Base-by-base conservation (phyloP, 2,113 vertebrate genomes). In the Zosterops hypoxanthus region DNA sequence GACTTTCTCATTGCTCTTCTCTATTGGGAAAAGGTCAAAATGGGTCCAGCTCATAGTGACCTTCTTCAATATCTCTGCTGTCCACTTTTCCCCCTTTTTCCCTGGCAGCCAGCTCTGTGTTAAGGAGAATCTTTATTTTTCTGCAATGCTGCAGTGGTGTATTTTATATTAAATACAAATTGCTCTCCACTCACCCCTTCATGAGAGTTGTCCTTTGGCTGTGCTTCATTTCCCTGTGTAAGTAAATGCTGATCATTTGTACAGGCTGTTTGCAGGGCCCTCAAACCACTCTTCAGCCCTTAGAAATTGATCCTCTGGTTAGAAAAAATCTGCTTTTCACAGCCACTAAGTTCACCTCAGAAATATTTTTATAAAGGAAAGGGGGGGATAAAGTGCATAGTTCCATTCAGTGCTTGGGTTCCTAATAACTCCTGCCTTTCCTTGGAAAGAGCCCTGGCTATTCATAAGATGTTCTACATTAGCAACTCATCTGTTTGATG, bases 291-390 rank as follows among this genome's bases (percentile, higher is more conserved):
- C 52, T 42, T 36, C 24, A 12, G 1, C 44, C 49, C 52, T 83
- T 34, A 49, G 41, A 49, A 90, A 66, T 11, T 64, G 56, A 83
- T 93, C 75, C 59, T 28, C 82, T 52, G 41, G 42, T 93, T 88
- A 66, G 76, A 90, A 91, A 81, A 81, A 93, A 81, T 46, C 82
- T 83, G 76, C 75, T 94, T 95, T 88, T 85, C 70, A 18, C 73
- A 63, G 55, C 55, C 76, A n/a, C 55, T 7, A 36, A 90, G 41
- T 90, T 95, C 72, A 75, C 60, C 89, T 97, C 47, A 66, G 28
- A 94, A 83, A 34, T 73, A 56, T 64, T 92, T 92, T 78, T 78
- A 25, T 19, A 9, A 65, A 59, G 60, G 61, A 53, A 22, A 17
- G 65, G 7, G 6, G 60, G 29, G 50, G 10, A 73, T 90, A 14